Conservation (phyloP, 1,140 invertebrate genomes). For the Linepithema humile region DNA sequence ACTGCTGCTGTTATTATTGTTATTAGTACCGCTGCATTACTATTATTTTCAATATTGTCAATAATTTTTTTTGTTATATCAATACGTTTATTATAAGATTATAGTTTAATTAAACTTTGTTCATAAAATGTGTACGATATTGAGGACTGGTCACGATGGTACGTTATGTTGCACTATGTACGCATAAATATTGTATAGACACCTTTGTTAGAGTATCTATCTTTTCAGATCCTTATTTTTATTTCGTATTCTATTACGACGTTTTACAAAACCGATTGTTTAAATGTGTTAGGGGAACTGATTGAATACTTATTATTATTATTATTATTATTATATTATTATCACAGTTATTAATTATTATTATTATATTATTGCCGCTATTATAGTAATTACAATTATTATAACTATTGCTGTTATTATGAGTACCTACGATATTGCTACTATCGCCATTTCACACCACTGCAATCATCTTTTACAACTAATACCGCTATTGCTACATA, state of each 20-base stretch:
- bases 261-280: conserved; percentile 70
- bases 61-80: conserved; percentile 55
- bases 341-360: conserved; percentile 67
- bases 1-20: conserved; percentile 58
- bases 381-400: conserved; percentile 59
- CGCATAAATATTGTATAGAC: conserved; percentile 75
- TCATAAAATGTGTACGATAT: conserved; percentile 79
- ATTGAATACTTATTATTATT: conserved; percentile 70
- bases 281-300: conserved; percentile 68
- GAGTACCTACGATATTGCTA: conserved; percentile 41
- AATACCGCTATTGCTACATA: conserved; percentile 37
- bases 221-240: conserved; percentile 70
- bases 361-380: conserved; percentile 54
- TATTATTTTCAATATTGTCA: conserved; percentile 53
- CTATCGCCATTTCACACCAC: conserved; percentile 38
- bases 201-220: conserved; percentile 79
- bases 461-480: conserved; percentile 45
- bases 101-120: conserved; percentile 57
- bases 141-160: conserved; percentile 75
- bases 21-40: conserved; percentile 44
- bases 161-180: conserved; percentile 80
- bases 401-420: conserved; percentile 55
- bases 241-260: conserved; percentile 67
- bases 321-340: conserved; percentile 73
- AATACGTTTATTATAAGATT: conserved; percentile 62